Conservation (phyloP, 2,888 invertebrate species). For the Ypsolopha scabrella region DNA sequence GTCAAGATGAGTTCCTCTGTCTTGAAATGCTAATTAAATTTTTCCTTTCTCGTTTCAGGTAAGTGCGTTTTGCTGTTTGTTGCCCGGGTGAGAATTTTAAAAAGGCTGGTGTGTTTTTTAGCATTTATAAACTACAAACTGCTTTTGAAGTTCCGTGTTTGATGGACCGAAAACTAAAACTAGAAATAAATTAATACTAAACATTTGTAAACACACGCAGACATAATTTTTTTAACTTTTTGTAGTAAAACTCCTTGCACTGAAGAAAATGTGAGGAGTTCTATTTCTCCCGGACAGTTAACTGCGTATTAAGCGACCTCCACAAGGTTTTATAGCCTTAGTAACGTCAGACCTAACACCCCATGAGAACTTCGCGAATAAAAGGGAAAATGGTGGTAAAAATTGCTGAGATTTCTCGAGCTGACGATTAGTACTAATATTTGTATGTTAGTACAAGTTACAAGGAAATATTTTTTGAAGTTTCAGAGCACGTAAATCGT, state of each 20-base stretch:
- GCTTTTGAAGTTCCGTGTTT: too few relatives aligned
- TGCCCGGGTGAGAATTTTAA: constrained; percentile 12
- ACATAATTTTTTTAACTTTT: background rate
- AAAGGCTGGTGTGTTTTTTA: constrained; percentile 13
- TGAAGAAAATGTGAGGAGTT: constrained; percentile 7
- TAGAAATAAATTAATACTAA: too few relatives aligned
- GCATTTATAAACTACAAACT: background rate
- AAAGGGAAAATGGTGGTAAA: constrained; percentile 10
- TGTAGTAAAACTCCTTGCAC: background rate
- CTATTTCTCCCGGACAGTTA: constrained; percentile 28
- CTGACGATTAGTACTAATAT: background rate
- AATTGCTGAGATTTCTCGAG: constrained; percentile 4
- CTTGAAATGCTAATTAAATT: constrained; percentile 63
- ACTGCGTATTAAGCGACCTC: constrained; percentile 40
- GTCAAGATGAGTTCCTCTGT: constrained; percentile 39
- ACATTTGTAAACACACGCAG: too few relatives aligned
- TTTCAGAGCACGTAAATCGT: background rate
- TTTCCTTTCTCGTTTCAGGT: constrained; percentile 53
- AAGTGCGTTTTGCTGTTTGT: constrained; percentile 54
- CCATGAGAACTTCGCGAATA: constrained; percentile 18
- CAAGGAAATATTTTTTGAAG: background rate
- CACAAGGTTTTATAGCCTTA: constrained; percentile 33
- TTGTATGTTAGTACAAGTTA: background rate
- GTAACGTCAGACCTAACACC: constrained; percentile 29
- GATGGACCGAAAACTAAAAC: too few relatives aligned